Evolutionary conservation across 2,888 invertebrate genomes (phyloP), one percentile per base, ranked within the genome.

Genomic region (Ochlodes sylvanus): DNA sequence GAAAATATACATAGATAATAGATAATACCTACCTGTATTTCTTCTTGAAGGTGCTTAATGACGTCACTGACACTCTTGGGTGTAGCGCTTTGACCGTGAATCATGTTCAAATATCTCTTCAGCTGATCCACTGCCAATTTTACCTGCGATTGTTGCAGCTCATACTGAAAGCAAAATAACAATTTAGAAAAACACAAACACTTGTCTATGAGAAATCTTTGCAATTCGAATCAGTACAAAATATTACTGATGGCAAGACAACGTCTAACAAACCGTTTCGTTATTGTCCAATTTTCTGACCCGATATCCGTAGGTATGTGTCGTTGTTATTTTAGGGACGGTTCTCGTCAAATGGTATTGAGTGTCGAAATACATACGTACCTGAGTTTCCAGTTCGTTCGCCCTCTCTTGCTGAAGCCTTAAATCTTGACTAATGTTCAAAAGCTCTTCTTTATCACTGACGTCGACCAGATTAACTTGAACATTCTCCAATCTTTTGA

Each of bases 41-140:
- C 97, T 81, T 97, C 97, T 78, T 96, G 95, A 72, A 97, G 87
- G 74, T 96, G 94, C 81, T 96, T 95, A 57, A 97, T 89, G 65
- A 97, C 91, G 54, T 95, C 95, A 83, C 95, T 94, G 0, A 95
- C 95, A 21, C 90, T 87, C 79, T 92, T 92, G 32, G 93, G 93
- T 32, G 86, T 80, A 58, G 93, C 88, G 73, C 90, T 92, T 76
- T 93, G 94, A 0, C 93, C 93, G 72, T 93, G 93, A 70, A 93
- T 91, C 38, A 92, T 87, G 72, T 89, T 94, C 56, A 97, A 88
- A 80, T 96, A 96, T 73, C 96, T 94, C 76, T 96, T 95, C 54
- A 97, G 84, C 73, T 97, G 94, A 73, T 94, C 94, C 1, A 89
- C 84, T 32, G 90, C 88, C 70, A 88, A 79, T 80, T 92, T 93